phyloP scores from a whole-genome alignment of 2,888 invertebrate genomes.

The Drosophila barbarae region DNA sequence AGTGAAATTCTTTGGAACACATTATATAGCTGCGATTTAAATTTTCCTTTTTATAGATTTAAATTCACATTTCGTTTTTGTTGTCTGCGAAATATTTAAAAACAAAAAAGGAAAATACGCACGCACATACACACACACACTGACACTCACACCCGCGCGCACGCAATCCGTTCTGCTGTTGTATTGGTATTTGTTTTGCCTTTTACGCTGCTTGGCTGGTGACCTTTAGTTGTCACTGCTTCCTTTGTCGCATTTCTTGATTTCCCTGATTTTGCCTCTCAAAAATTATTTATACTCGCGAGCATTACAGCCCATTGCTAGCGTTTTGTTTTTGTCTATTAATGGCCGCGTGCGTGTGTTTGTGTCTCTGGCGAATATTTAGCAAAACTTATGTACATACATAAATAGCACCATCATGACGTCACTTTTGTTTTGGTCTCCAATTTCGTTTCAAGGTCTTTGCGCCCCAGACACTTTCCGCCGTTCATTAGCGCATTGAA shows the following conservation, averaged over 20 bases:
- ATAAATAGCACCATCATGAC: conserved; percentile 56
- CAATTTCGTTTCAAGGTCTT: conserved; percentile 24
- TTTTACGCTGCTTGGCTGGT: conserved; percentile 30
- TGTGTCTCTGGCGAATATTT: conserved; percentile 39
- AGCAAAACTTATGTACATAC: conserved; percentile 30
- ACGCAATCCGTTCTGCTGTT: conserved; percentile 10
- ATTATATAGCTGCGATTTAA: too few relatives aligned
- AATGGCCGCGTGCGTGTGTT: conserved; percentile 14
- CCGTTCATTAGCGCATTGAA: conserved; percentile 10
- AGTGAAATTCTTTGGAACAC: conserved; percentile 9
- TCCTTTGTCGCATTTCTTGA: conserved; percentile 23
- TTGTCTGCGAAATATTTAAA: conserved; percentile 34
- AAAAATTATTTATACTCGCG: conserved; percentile 31
- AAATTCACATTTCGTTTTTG: conserved; percentile 22
- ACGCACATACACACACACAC: conserved; percentile 4
- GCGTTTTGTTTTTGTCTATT: conserved; percentile 42
- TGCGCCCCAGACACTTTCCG: not conserved
- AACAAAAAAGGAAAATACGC: conserved; percentile 2
- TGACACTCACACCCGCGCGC: conserved; percentile 7
- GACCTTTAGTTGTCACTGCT: conserved; percentile 64
- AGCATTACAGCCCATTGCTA: conserved; percentile 39
- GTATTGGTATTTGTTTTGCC: conserved; percentile 22
- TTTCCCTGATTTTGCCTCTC: conserved; percentile 9
- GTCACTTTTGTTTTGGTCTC: conserved; percentile 58
- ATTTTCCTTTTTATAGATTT: not conserved